Base-by-base conservation (phyloP, 2,113 vertebrate species). In the Malurus melanocephalus region DNA sequence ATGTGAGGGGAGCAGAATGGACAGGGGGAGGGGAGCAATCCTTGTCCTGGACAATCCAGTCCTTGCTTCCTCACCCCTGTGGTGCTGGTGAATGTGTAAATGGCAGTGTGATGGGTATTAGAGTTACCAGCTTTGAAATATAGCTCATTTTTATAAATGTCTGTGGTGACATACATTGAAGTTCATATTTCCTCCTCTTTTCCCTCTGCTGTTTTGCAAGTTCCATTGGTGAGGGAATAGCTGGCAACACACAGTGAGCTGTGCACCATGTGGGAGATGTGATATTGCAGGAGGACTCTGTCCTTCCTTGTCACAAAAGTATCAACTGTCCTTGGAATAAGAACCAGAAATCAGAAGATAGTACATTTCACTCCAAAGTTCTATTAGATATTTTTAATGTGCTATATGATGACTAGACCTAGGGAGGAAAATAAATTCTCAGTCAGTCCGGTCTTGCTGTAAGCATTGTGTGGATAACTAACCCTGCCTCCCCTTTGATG, bases 401-500 rank as follows among this genome's bases (percentile, higher is more conserved):
- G 42, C 16, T 83, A 55, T 60, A 13, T 22, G 4, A 0, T 32
- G 40, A 59, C 13, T 56, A 17, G 12, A 30, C 16, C 33, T 26
- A 16, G 16, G 57, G 38, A 64, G 43, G 33, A 46, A 21, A 20
- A 65, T 2, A 19, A 66, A 19, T 75, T 56, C 42, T 72, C 0
- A 0, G 2, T 26, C 0, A 30, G 26, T 53, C 16, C 69, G 38
- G 3, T 75, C 5, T 57, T 65, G 73, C 67, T 2, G 0, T n/a
- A 27, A 53, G 20, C 40, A 17, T 14, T 45, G 38, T 56, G 46
- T 28, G 13, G 46, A 20, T 57, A 19, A 66, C n/a, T 56, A 53
- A 79, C 56, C 27, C 72, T 75, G 40, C 14, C 30, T 38, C 9
- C 42, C 68, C 59, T 88, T 77, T 61, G 43, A 11, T 80, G 66